These are phyloP conservation scores for Brevimyrus niger DNA, from an alignment of 2,113 vertebrate genomes.

Conservation along the genomic window DNA sequence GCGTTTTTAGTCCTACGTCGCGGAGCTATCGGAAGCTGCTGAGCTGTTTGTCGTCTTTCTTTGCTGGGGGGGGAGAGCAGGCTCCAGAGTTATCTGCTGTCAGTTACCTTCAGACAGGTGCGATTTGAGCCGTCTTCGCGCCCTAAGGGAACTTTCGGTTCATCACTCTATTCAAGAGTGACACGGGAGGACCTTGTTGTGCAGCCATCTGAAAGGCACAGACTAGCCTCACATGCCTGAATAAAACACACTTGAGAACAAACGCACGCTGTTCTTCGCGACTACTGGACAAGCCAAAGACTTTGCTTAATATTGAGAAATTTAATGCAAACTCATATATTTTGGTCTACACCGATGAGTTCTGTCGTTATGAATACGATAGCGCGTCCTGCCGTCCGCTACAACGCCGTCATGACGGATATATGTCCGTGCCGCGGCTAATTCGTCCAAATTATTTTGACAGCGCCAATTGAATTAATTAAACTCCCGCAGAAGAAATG, in stretches of 20 bases:
- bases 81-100: neutral
- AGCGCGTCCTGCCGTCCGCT: slow-evolving; percentile 53
- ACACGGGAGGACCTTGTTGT: neutral
- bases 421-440: slow-evolving; percentile 68
- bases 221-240: neutral
- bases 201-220: neutral
- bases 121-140: neutral
- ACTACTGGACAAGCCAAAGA: neutral
- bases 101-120: neutral
- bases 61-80: neutral
- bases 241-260: slow-evolving; percentile 8
- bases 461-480: slow-evolving; percentile 70
- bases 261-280: neutral
- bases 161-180: neutral
- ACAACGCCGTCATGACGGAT: slow-evolving; percentile 61
- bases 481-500: slow-evolving; percentile 56
- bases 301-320: neutral
- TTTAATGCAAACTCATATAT: neutral
- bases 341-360: slow-evolving; percentile 44
- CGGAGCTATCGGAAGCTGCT: neutral
- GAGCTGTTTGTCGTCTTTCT: neutral
- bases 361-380: slow-evolving; percentile 64
- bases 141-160: neutral
- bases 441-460: slow-evolving; percentile 67
- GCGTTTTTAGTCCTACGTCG: neutral